These are phyloP conservation scores for Tamandua tetradactyla DNA, from an alignment of 2,797 vertebrate species.

Conservation along the genomic window DNA sequence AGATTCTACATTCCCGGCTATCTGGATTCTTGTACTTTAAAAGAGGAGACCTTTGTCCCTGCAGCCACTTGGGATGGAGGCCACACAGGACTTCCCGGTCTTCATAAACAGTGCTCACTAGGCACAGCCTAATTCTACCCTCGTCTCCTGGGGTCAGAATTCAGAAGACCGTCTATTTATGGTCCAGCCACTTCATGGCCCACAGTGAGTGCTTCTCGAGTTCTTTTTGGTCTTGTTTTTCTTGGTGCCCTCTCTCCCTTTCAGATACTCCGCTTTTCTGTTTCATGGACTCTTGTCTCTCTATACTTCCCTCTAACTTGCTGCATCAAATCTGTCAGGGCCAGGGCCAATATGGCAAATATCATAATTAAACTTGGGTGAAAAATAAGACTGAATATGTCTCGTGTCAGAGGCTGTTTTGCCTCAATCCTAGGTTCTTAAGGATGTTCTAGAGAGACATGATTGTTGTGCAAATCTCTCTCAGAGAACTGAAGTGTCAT, in stretches of 20 bases:
- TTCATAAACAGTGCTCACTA: background rate
- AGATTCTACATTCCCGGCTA: background rate
- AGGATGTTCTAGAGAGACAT: background rate
- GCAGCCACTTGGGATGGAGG: background rate
- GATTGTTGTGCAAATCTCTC: background rate
- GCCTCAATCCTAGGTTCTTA: background rate
- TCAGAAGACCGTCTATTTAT: background rate
- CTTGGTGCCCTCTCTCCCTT: background rate
- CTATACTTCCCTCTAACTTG: background rate
- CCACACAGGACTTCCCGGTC: background rate
- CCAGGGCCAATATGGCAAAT: background rate
- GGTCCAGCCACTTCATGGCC: background rate
- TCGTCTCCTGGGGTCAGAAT: background rate
- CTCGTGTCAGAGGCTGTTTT: background rate
- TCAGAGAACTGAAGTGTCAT: background rate
- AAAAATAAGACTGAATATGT: background rate
- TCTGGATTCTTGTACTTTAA: background rate
- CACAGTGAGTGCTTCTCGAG: background rate
- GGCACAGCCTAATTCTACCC: background rate
- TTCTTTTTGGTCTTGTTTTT: background rate
- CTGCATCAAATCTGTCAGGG: background rate
- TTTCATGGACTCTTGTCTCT: background rate
- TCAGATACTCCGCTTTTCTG: background rate
- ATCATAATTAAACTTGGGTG: background rate
- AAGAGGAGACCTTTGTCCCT: background rate